Conservation (phyloP, 2,113 vertebrate genomes). For the Fregata magnificens region DNA sequence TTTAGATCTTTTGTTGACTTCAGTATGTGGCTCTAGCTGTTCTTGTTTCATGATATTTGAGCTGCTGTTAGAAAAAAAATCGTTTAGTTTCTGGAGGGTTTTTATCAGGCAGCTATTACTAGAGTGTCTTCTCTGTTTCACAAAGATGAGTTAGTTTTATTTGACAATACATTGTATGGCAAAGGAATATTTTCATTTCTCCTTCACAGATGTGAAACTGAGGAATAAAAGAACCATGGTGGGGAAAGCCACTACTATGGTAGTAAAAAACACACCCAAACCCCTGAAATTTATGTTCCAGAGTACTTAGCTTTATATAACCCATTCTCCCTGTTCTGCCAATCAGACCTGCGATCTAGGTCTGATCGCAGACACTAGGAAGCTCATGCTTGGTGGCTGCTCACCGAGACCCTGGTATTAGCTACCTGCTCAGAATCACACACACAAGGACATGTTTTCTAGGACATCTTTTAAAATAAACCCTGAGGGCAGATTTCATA, state of each 20-base stretch:
- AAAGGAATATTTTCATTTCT: background rate
- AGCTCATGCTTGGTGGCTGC: background rate
- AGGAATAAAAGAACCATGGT: background rate
- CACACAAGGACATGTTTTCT: background rate
- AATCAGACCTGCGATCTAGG: background rate
- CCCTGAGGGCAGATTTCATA: background rate
- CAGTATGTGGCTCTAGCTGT: background rate
- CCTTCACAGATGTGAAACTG: background rate
- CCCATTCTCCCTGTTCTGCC: background rate
- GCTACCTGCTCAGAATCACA: background rate
- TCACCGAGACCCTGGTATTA: background rate
- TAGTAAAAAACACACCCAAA: background rate
- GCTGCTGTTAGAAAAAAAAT: background rate
- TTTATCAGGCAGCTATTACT: background rate
- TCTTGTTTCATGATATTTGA: background rate
- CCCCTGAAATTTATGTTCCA: background rate
- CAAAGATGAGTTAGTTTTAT: background rate
- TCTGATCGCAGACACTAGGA: background rate
- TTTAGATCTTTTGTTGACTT: background rate
- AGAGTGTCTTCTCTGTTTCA: background rate
- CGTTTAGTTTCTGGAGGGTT: background rate
- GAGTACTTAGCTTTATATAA: background rate
- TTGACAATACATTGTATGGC: background rate
- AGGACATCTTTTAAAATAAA: background rate
- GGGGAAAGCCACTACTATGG: fast-evolving